A percentile compares a stretch with the other conserved stretches of the same genome.
phyloP scores from a whole-genome alignment of 1,140 invertebrate species.

The Pseudomyrmex flavicornis region DNA sequence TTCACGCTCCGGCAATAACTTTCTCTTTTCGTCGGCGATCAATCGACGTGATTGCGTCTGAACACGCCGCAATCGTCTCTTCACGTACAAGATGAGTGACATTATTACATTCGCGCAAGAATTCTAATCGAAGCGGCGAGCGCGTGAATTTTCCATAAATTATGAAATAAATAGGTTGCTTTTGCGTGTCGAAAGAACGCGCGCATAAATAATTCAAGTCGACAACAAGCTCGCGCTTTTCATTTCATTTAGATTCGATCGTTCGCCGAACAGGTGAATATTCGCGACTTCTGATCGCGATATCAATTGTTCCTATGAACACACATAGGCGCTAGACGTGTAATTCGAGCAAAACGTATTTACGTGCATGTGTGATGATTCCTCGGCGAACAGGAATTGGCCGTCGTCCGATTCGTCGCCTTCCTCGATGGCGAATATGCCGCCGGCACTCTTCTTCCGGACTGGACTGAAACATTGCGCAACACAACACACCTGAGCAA shows the following conservation, averaged over 20 bases:
- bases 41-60: not conserved
- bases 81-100: not conserved
- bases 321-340: too few relatives aligned
- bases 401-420: too few relatives aligned
- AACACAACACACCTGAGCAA: too few relatives aligned
- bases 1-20: not conserved
- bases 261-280: too few relatives aligned
- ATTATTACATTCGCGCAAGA: slow-evolving; percentile 7
- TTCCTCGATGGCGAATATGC: too few relatives aligned
- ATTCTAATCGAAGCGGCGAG: not conserved
- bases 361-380: too few relatives aligned
- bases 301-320: not conserved
- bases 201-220: too few relatives aligned
- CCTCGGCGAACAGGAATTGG: too few relatives aligned
- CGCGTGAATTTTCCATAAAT: slow-evolving; percentile 7
- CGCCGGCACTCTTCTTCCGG: too few relatives aligned
- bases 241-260: not conserved
- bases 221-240: not conserved
- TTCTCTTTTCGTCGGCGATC: slow-evolving; percentile 12
- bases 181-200: not conserved
- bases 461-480: too few relatives aligned
- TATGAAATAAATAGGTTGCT: not conserved
- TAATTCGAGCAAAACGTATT: too few relatives aligned
- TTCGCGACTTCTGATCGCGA: too few relatives aligned
- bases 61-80: not conserved